phyloP scores from a whole-genome alignment of 2,888 invertebrate species.

The Habrosyne pyritoides region DNA sequence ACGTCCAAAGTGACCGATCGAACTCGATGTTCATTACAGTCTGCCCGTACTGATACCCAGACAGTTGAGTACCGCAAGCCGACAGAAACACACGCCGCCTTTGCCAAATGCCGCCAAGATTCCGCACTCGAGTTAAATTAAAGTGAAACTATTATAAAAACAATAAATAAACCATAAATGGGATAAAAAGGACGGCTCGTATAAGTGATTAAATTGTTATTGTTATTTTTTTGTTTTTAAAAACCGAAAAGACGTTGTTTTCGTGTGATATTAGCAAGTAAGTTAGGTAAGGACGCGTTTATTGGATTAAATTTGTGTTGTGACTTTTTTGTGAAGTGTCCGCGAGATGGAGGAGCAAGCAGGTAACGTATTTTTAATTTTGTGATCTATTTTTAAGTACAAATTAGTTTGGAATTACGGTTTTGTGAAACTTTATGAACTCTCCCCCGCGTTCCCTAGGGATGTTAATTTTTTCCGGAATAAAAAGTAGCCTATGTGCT shows the following conservation, averaged over 20 bases:
- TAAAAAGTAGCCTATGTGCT: no score
- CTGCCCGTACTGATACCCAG: not conserved
- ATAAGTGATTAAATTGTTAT: slow-evolving; percentile 8
- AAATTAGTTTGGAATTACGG: not conserved
- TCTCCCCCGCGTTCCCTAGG: no score
- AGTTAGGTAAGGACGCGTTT: slow-evolving; percentile 40
- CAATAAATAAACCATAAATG: slow-evolving; percentile 52
- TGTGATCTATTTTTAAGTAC: not conserved
- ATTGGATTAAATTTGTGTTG: slow-evolving; percentile 35
- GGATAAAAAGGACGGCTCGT: slow-evolving; percentile 54
- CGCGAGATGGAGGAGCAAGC: slow-evolving; percentile 69
- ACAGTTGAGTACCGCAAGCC: slow-evolving; percentile 5
- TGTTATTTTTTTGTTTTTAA: slow-evolving; percentile 22
- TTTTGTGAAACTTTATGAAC: no score
- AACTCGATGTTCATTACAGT: not conserved
- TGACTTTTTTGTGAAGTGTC: slow-evolving; percentile 37
- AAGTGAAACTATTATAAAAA: slow-evolving; percentile 42
- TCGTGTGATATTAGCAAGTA: slow-evolving; percentile 76
- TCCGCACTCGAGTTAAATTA: slow-evolving; percentile 72
- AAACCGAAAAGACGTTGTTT: slow-evolving; percentile 36
- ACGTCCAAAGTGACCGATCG: not conserved
- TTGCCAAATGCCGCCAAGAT: slow-evolving; percentile 63
- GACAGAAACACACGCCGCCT: slow-evolving; percentile 25
- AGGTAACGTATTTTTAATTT: slow-evolving; percentile 49
- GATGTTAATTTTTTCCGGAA: no score